These are phyloP conservation scores for Petrosia ficiformis DNA, from an alignment of 37 sponge, comb jelly and placozoan genomes.

Conservation along the genomic window DNA sequence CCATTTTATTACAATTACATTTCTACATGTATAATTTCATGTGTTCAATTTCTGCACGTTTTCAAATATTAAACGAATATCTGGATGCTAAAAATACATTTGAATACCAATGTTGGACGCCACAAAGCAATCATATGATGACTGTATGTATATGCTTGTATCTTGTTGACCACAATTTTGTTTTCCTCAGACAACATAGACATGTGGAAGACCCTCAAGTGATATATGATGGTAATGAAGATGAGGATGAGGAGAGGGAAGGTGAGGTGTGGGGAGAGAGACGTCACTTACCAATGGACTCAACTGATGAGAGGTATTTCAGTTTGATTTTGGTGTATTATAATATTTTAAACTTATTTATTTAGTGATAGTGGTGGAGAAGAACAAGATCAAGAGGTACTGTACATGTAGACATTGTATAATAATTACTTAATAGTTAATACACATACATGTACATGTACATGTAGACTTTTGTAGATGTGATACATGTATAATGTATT, in stretches of 20 bases:
- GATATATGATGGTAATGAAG: slow-evolving; percentile 32
- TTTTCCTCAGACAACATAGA: neutral
- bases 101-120: too few relatives aligned
- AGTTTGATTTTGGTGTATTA: neutral
- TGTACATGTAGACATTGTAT: too few relatives aligned
- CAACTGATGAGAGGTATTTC: neutral
- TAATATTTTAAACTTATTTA: neutral
- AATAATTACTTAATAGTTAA: too few relatives aligned
- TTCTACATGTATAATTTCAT: too few relatives aligned
- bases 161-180: neutral
- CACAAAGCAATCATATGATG: too few relatives aligned
- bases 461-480: too few relatives aligned
- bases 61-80: too few relatives aligned
- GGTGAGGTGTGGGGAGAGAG: neutral
- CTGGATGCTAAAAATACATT: too few relatives aligned
- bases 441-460: too few relatives aligned
- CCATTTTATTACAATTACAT: too few relatives aligned
- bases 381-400: slow-evolving; percentile 63
- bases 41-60: too few relatives aligned
- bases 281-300: neutral
- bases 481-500: too few relatives aligned
- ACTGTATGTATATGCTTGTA: neutral
- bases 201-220: slow-evolving; percentile 60
- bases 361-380: neutral
- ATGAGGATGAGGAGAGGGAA: slow-evolving; percentile 8